phyloP scores from a whole-genome alignment of 2,888 invertebrate genomes.

The Scaptomyza flava region DNA sequence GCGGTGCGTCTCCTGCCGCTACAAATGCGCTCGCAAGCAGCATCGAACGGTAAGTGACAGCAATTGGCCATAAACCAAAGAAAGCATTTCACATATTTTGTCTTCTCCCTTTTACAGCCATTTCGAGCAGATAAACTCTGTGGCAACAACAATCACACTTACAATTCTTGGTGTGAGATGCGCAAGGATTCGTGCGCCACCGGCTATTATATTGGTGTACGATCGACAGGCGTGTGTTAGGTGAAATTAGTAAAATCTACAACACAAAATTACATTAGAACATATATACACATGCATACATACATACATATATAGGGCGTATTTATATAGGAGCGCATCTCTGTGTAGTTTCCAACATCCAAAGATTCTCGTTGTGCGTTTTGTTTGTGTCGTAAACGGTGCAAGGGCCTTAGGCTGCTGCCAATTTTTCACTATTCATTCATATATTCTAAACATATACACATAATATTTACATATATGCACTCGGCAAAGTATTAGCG shows the following conservation, averaged over 20 bases:
- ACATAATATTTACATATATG: conserved; percentile 15
- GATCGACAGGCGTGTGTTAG: conserved; percentile 87
- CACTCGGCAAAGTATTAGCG: conserved; percentile 51
- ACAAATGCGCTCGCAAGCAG: conserved; percentile 86
- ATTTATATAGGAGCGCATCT: conserved; percentile 39
- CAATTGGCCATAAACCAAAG: conserved; percentile 2
- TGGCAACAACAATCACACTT: conserved; percentile 90
- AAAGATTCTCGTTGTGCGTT: conserved; percentile 76
- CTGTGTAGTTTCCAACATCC: conserved; percentile 71
- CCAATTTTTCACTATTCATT: conserved; percentile 41
- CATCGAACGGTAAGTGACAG: conserved; percentile 71
- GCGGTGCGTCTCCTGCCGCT: conserved; percentile 89
- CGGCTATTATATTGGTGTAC: conserved; percentile 89
- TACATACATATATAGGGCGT: conserved; percentile 32
- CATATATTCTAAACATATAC: conserved; percentile 36
- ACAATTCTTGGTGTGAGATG: conserved; percentile 92
- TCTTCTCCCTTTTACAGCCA: conserved; percentile 52
- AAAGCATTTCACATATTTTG: conserved; percentile 7
- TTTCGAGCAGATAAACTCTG: conserved; percentile 86
- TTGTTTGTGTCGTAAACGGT: conserved; percentile 49
- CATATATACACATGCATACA: conserved; percentile 22
- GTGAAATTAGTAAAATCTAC: conserved; percentile 51
- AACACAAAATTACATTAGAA: conserved; percentile 39
- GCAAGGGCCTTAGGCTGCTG: conserved; percentile 46
- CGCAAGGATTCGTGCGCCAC: conserved; percentile 90